These are phyloP conservation scores for Agrotis exclamationis DNA, from an alignment of 2,888 invertebrate genomes.

Conservation along the genomic window DNA sequence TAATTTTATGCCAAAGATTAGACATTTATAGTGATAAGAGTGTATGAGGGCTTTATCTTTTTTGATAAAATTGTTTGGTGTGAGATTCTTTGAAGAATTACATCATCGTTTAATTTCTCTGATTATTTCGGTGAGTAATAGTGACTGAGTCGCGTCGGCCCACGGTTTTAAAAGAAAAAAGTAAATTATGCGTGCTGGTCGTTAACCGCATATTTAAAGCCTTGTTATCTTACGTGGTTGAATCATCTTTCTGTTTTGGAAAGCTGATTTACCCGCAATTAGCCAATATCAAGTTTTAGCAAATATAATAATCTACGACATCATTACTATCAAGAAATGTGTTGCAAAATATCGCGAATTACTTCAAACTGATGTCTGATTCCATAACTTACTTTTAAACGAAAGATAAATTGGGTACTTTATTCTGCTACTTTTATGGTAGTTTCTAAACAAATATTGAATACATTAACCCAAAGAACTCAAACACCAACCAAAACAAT, in stretches of 20 bases:
- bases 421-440: not conserved
- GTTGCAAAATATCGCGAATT: no score
- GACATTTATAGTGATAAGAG: constrained; percentile 40
- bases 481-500: constrained; percentile 1
- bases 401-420: not conserved
- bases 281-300: no score
- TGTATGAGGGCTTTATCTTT: constrained; percentile 15
- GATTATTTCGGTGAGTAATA: constrained; percentile 40
- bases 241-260: not conserved
- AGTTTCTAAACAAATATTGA: not conserved
- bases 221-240: not conserved
- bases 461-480: not conserved
- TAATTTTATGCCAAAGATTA: constrained; percentile 24
- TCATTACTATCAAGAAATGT: no score
- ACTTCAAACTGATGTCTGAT: no score
- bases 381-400: no score
- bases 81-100: constrained; percentile 42
- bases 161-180: not conserved
- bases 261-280: not conserved
- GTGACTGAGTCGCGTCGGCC: not conserved
- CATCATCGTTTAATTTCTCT: constrained; percentile 43
- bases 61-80: constrained; percentile 38
- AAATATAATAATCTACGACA: no score
- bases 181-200: constrained; percentile 3
- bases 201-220: not conserved